These are phyloP conservation scores for Sebastiscus tertius DNA, from an alignment of 2,797 vertebrate species.

Conservation along the genomic window DNA sequence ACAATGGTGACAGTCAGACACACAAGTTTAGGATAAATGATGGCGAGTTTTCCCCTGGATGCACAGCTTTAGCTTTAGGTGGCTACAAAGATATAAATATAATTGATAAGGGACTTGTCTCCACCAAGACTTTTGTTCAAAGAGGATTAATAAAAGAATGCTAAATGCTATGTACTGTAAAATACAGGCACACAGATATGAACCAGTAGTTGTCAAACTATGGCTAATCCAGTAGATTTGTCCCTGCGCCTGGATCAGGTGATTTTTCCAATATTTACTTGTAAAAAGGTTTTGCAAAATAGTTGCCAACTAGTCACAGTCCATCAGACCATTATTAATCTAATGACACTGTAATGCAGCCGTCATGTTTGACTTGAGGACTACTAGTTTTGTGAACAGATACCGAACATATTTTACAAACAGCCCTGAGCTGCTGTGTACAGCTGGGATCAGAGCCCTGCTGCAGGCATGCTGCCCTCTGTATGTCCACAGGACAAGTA, in stretches of 20 bases:
- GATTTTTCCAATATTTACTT: not conserved
- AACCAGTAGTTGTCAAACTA: not conserved
- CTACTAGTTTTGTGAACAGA: not conserved
- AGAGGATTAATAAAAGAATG: not conserved
- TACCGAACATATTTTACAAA: not conserved
- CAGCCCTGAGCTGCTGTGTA: not conserved
- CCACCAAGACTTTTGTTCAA: not conserved
- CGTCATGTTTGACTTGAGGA: not conserved
- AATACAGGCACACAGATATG: not conserved
- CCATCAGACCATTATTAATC: not conserved
- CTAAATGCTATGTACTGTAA: not conserved
- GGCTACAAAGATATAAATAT: not conserved
- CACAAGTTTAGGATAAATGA: conserved; percentile 16
- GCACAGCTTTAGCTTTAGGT: not conserved
- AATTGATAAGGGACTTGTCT: not conserved
- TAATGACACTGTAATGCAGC: not conserved
- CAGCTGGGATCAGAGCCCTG: not conserved
- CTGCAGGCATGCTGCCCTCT: not conserved
- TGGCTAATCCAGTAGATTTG: not conserved
- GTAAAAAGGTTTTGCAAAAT: not conserved
- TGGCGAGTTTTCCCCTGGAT: not conserved
- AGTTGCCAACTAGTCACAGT: not conserved
- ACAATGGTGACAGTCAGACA: conserved; percentile 19
- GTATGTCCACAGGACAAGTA: not conserved
- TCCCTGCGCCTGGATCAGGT: not conserved